Percentiles rank a stretch among this genome's conserved stretches.
Evolutionary conservation across 1,140 invertebrate genomes (phyloP).

Genomic region (Parapsyche elsis): DNA sequence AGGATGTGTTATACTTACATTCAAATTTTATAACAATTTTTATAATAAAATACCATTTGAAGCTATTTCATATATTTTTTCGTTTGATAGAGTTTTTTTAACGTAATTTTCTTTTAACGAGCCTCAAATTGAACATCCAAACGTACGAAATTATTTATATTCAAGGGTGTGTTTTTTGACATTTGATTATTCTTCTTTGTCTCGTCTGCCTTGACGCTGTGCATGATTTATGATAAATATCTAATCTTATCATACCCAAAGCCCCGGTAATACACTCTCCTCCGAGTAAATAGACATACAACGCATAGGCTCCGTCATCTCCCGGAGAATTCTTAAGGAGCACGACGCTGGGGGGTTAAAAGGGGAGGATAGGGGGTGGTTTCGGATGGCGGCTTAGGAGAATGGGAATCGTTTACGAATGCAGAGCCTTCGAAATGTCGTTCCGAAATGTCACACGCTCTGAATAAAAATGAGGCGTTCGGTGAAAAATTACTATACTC

Average conservation of each 20-base stretch:
- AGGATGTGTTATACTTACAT: no score
- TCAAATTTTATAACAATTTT: no score
- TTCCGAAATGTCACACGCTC: slow-evolving; percentile 54
- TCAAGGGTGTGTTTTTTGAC: no score
- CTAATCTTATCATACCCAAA: slow-evolving; percentile 35
- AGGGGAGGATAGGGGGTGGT: neutral
- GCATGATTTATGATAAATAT: slow-evolving; percentile 41
- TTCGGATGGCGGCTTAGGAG: neutral
- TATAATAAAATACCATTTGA: no score
- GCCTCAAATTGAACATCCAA: no score
- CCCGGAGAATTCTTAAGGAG: neutral
- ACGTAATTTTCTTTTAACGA: no score
- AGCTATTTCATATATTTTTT: no score
- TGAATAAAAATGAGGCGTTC: slow-evolving; percentile 56
- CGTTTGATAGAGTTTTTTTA: no score
- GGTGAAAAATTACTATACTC: slow-evolving; percentile 54
- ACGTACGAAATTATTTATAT: no score
- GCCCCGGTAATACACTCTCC: slow-evolving; percentile 20
- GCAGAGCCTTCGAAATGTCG: slow-evolving; percentile 56
- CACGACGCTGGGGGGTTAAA: neutral
- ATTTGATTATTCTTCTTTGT: no score
- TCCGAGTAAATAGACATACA: slow-evolving; percentile 24
- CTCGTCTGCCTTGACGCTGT: neutral
- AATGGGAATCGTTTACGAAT: slow-evolving; percentile 56
- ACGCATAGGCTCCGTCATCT: neutral